Evolutionary conservation across 2,888 invertebrate genomes (phyloP).

Genomic region (Margaritifera margaritifera): DNA sequence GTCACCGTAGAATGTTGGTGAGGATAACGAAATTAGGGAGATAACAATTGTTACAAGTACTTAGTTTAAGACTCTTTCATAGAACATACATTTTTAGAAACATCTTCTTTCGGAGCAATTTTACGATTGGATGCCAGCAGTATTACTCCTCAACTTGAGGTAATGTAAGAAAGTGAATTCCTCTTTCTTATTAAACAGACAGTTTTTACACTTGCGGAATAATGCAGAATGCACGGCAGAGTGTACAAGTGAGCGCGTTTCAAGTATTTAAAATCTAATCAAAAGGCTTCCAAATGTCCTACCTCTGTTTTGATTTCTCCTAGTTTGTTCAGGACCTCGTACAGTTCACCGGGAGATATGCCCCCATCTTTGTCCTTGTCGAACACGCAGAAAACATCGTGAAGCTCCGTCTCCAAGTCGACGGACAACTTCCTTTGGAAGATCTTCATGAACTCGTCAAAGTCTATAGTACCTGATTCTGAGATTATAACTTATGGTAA

Average conservation of each 20-base stretch:
- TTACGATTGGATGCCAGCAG: too few relatives aligned
- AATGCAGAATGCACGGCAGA: neutral
- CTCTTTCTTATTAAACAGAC: too few relatives aligned
- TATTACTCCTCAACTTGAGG: too few relatives aligned
- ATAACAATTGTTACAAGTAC: too few relatives aligned
- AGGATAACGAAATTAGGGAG: too few relatives aligned
- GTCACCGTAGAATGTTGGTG: too few relatives aligned
- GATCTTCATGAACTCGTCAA: constrained; percentile 66
- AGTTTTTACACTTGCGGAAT: too few relatives aligned
- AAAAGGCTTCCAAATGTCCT: constrained; percentile 1
- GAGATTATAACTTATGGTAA: constrained; percentile 6
- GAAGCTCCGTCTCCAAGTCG: constrained; percentile 64
- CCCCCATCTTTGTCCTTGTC: constrained; percentile 66
- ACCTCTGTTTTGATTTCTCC: constrained; percentile 63
- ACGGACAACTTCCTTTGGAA: constrained; percentile 62
- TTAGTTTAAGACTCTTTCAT: too few relatives aligned
- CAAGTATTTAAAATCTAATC: neutral
- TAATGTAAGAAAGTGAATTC: too few relatives aligned
- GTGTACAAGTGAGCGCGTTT: neutral
- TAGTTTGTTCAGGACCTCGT: constrained; percentile 53
- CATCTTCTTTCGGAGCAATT: too few relatives aligned
- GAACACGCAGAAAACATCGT: constrained; percentile 66
- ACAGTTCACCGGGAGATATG: constrained; percentile 62
- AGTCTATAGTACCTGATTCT: constrained; percentile 67
- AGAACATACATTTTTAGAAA: too few relatives aligned